Conservation (phyloP, 2,797 vertebrate genomes). For the Alcedo atthis region DNA sequence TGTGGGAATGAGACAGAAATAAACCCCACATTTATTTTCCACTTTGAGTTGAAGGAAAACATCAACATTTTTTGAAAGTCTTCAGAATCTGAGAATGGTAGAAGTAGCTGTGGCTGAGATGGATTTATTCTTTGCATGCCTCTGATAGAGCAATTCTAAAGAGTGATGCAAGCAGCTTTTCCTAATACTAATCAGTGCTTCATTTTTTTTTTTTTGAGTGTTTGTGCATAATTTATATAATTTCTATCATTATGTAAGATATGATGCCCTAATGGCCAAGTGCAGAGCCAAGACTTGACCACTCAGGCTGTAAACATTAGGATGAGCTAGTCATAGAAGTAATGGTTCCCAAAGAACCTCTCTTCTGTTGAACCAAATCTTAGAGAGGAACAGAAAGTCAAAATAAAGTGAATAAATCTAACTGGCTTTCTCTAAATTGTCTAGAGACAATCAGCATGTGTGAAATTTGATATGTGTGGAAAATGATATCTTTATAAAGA, state of each 20-base stretch:
- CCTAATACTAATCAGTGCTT: neutral
- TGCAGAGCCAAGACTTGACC: neutral
- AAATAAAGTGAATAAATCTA: neutral
- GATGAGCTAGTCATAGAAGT: neutral
- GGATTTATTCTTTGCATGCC: neutral
- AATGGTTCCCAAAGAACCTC: neutral
- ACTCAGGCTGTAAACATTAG: neutral
- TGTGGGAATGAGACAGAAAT: neutral
- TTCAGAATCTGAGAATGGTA: neutral
- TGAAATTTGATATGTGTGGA: conserved; percentile 40
- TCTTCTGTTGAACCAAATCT: neutral
- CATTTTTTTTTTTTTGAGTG: neutral
- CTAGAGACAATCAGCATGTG: neutral
- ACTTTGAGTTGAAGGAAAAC: neutral
- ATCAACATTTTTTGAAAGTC: fast-evolving
- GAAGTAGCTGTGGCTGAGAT: neutral
- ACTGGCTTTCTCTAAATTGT: conserved; percentile 19
- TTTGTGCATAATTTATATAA: neutral
- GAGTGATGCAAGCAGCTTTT: neutral
- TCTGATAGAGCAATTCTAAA: neutral
- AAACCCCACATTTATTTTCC: neutral
- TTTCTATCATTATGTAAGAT: neutral
- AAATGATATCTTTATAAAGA: conserved; percentile 32
- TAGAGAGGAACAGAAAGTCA: conserved; percentile 19
- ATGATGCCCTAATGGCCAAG: neutral